Percentiles rank a stretch among this genome's conserved stretches.
phyloP scores from a whole-genome alignment of 2,113 vertebrate genomes.

The Nannobrachium achirus region DNA sequence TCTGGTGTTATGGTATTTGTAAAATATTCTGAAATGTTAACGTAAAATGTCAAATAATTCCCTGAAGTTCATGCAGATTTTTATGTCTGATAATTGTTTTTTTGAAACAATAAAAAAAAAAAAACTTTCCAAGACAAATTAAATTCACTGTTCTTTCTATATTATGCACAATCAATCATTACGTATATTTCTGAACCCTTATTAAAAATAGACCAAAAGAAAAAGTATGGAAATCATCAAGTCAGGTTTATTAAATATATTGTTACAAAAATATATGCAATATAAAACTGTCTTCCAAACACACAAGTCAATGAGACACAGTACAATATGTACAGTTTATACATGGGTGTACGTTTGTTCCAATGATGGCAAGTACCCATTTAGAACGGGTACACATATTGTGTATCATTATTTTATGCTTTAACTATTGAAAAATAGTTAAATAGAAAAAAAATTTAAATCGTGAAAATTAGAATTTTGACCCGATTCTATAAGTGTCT shows the following conservation, averaged over 20 bases:
- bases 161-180: constrained; percentile 32
- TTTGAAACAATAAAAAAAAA: constrained; percentile 25
- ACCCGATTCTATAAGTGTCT: too few relatives aligned
- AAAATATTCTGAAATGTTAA: constrained; percentile 2
- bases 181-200: constrained; percentile 11
- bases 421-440: too few relatives aligned
- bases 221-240: constrained; percentile 46
- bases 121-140: constrained; percentile 17
- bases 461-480: too few relatives aligned
- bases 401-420: too few relatives aligned
- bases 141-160: constrained; percentile 33
- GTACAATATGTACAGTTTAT: constrained; percentile 17
- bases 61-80: not conserved
- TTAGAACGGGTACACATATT: too few relatives aligned
- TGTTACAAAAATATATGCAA: constrained; percentile 53
- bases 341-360: not conserved
- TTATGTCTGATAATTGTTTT: constrained; percentile 31
- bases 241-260: constrained; percentile 48
- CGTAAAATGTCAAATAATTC: constrained; percentile 17
- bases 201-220: constrained; percentile 39
- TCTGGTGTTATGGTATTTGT: not conserved
- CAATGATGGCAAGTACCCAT: too few relatives aligned
- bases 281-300: constrained; percentile 34
- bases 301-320: constrained; percentile 16
- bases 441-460: too few relatives aligned